Base-by-base conservation (phyloP, 2,113 vertebrate species). In the Rhinolophus ferrumequinum region DNA sequence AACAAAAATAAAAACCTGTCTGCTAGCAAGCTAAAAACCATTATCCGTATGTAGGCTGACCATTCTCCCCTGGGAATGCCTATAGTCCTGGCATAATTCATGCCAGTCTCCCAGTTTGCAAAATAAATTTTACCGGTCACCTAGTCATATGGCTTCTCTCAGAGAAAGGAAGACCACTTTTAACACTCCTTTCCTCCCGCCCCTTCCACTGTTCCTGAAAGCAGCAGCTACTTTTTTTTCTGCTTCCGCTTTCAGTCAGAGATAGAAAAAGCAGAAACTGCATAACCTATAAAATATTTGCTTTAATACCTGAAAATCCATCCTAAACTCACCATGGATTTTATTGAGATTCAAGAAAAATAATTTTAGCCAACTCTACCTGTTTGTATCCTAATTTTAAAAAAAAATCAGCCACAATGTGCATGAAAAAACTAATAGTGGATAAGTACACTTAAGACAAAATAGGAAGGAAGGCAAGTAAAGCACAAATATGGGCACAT, bases 181-280 rank as follows among this genome's bases (percentile, higher is more conserved):
- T 18, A 44, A 22, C 22, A 30, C 21, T 41, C 41, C 92, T 73
- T 24, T 60, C 35, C n/a, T 64, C 62, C 41, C n/a, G n/a, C 56
- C 8, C 76, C 6, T 16, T 58, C 52, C 70, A 54, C 54, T 6
- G 11, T 15, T 44, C 28, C 82, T 75, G 33, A 75, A 93, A 93
- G 62, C 28, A 79, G 50, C 28, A 56, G 24, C 75, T 66, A 18
- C 41, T 30, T 75, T 73, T 56, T 56, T 67, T 67, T 56, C 88
- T 82, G 47, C 87, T 93, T 60, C 58, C 30, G 52, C 33, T 90
- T 93, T 83, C 9, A 86, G 77, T 83, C 9, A 86, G 77, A 85
- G 52, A 75, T 14, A 67, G 79, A 95, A 86, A 86, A 96, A 90
- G 72, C 2, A 0, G 66, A 96, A 94, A 92, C 11, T 90, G 44